These are phyloP conservation scores for Alligator sinensis DNA, from an alignment of 2,113 vertebrate species.

Conservation along the genomic window DNA sequence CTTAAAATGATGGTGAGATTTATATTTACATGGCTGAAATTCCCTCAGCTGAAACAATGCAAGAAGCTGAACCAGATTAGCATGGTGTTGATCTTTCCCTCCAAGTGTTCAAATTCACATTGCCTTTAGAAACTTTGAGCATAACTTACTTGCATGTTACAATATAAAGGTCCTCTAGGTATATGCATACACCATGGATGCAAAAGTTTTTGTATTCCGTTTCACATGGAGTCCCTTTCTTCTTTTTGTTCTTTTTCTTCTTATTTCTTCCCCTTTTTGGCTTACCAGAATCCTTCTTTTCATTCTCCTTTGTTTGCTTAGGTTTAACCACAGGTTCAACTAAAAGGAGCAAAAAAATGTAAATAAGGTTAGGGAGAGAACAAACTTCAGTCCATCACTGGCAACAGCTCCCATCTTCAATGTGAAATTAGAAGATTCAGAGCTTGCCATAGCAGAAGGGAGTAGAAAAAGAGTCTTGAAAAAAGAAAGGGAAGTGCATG, in stretches of 20 bases:
- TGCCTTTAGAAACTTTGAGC: not conserved
- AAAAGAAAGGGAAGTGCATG: not conserved
- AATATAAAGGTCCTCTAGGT: conserved; percentile 62
- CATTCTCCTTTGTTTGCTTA: conserved; percentile 71
- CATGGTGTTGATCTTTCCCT: not conserved
- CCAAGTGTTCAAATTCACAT: conserved; percentile 2
- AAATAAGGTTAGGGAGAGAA: not conserved
- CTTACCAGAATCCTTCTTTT: conserved; percentile 75
- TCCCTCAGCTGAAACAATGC: conserved; percentile 15
- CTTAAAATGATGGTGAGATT: conserved; percentile 53
- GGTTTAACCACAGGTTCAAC: conserved; percentile 82
- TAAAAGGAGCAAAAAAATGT: conserved; percentile 35
- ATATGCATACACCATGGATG: conserved; percentile 83
- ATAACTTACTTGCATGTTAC: conserved; percentile 82
- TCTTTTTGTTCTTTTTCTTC: conserved; percentile 77
- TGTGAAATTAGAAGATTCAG: not conserved
- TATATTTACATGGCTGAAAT: conserved; percentile 53
- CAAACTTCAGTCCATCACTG: not conserved
- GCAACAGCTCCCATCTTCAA: not conserved
- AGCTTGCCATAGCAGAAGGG: fast-evolving
- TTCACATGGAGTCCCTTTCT: conserved; percentile 80
- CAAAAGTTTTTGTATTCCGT: conserved; percentile 82
- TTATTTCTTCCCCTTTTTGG: conserved; percentile 75
- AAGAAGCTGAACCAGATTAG: not conserved
- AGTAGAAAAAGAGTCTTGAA: not conserved